Conservation (phyloP, 2,888 invertebrate genomes). For the Ormyrus labotus region DNA sequence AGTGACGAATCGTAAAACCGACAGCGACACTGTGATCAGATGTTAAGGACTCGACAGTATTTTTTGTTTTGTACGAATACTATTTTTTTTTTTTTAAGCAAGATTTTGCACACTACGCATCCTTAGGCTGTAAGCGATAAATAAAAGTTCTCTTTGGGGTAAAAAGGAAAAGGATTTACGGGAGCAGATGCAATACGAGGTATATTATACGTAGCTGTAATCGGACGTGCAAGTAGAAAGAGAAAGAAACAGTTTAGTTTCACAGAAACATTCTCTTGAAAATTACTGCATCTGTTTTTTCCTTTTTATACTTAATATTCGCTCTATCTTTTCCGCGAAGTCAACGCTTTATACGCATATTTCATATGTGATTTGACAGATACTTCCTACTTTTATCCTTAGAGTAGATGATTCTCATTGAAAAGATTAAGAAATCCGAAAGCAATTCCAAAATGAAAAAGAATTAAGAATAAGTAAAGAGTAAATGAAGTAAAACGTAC, state of each 20-base stretch:
- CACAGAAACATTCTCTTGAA: not conserved
- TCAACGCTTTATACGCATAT: slow-evolving; percentile 19
- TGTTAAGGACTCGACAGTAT: slow-evolving; percentile 58
- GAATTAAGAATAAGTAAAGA: slow-evolving; percentile 11
- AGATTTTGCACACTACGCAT: slow-evolving; percentile 49
- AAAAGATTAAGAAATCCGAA: slow-evolving; percentile 7
- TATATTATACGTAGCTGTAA: slow-evolving; percentile 38
- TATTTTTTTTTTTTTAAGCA: slow-evolving; percentile 51
- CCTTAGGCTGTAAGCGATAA: slow-evolving; percentile 55
- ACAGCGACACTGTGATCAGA: slow-evolving; percentile 59
- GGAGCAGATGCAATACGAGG: slow-evolving; percentile 56
- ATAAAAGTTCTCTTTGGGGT: slow-evolving; percentile 51
- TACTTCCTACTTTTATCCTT: slow-evolving; percentile 33
- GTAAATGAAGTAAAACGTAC: slow-evolving; percentile 31
- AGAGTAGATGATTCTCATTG: slow-evolving; percentile 16
- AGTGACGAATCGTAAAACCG: slow-evolving; percentile 53
- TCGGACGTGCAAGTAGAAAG: slow-evolving; percentile 16
- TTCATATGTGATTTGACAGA: slow-evolving; percentile 29
- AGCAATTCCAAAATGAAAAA: slow-evolving; percentile 50
- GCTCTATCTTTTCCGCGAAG: slow-evolving; percentile 52
- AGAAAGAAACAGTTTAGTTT: slow-evolving; percentile 1
- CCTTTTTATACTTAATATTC: slow-evolving; percentile 56
- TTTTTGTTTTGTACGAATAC: slow-evolving; percentile 55
- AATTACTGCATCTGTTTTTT: slow-evolving; percentile 48
- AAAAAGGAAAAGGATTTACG: slow-evolving; percentile 55